phyloP scores from a whole-genome alignment of 2,888 invertebrate species.

The Drosophila borborema region DNA sequence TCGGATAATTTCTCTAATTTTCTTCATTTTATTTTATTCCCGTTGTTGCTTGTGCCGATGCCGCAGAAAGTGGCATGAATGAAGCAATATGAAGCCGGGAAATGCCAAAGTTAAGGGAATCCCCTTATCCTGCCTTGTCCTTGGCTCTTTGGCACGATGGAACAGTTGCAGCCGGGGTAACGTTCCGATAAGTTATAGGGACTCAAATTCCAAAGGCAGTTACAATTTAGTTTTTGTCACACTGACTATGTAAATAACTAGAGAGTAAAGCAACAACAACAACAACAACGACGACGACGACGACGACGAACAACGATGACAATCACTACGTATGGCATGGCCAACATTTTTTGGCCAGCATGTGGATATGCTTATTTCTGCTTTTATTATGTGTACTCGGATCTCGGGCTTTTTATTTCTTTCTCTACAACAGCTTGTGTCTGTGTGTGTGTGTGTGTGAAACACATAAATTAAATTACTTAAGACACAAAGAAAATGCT shows the following conservation, averaged over 20 bases:
- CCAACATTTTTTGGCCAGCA: conserved; percentile 18
- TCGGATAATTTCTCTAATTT: background rate
- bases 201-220: conserved; percentile 26
- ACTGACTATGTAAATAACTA: conserved; percentile 42
- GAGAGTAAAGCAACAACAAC: conserved; percentile 12
- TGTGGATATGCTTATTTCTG: conserved; percentile 19
- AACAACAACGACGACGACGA: no score
- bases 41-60: conserved; percentile 28
- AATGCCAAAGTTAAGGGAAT: conserved; percentile 15
- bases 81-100: conserved; percentile 22
- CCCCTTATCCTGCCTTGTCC: background rate
- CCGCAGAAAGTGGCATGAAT: conserved; percentile 50
- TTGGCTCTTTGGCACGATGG: no score
- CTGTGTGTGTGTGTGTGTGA: conserved; percentile 3
- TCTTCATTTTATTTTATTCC: background rate
- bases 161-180: background rate
- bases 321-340: conserved; percentile 19
- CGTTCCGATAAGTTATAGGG: background rate
- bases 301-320: conserved; percentile 8
- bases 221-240: conserved; percentile 30
- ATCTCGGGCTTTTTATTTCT: conserved; percentile 12
- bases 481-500: conserved; percentile 46
- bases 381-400: conserved; percentile 9
- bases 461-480: conserved; percentile 69
- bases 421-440: background rate